A percentile compares a stretch with the other conserved stretches of the same genome.
Evolutionary conservation across 2,113 vertebrate species (phyloP).

Genomic region (Lepidiolamprologus cunningtoni): DNA sequence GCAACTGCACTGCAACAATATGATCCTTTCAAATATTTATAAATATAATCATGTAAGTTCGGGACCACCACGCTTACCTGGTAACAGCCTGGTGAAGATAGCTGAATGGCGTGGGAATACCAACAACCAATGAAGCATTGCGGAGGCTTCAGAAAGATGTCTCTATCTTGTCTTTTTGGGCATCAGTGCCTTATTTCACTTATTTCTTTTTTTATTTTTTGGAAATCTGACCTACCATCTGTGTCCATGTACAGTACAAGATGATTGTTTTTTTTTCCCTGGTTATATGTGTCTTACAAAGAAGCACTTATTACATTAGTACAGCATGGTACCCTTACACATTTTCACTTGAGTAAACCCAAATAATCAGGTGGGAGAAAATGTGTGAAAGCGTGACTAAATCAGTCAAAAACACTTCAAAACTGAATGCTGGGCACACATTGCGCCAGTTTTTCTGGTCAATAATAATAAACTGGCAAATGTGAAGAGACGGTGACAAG

Average conservation of each 20-base stretch:
- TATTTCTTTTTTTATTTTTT: conserved; percentile 30
- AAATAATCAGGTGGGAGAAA: conserved; percentile 34
- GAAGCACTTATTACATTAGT: conserved; percentile 6
- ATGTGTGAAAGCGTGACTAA: conserved; percentile 14
- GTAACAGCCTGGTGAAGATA: conserved; percentile 20
- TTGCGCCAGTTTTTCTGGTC: conserved; percentile 14
- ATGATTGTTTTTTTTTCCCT: conserved; percentile 18
- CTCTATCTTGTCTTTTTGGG: conserved; percentile 44
- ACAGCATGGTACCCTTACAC: conserved; percentile 5
- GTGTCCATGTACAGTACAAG: conserved; percentile 37
- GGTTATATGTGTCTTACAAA: background rate
- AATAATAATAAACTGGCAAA: conserved; percentile 15
- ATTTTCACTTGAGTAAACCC: conserved; percentile 23
- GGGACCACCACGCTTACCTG: background rate
- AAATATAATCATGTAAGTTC: background rate
- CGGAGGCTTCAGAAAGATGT: conserved; percentile 36
- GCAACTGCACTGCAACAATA: background rate
- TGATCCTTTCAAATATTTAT: background rate
- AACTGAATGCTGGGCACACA: conserved; percentile 1
- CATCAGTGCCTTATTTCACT: conserved; percentile 25
- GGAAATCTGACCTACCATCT: conserved; percentile 53
- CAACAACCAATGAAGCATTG: conserved; percentile 30
- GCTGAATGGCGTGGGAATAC: conserved; percentile 16
- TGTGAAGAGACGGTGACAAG: conserved; percentile 9
- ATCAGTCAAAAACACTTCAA: conserved; percentile 11